A percentile compares a stretch with the other conserved stretches of the same genome.
These are phyloP conservation scores for Eulithis testata DNA, from an alignment of 2,888 invertebrate species.

Conservation along the genomic window DNA sequence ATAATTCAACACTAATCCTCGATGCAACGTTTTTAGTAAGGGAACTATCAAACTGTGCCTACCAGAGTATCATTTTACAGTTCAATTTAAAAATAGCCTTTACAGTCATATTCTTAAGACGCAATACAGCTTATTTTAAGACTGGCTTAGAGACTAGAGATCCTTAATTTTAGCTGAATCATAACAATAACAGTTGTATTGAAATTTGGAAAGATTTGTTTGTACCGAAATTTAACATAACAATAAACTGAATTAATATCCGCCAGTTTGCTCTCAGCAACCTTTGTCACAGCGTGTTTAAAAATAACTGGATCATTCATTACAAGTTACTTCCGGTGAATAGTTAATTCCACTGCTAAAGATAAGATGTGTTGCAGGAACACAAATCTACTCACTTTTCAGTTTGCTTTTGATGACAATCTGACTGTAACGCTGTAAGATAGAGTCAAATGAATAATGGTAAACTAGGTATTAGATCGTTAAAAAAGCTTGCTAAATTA, in stretches of 20 bases:
- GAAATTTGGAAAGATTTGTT: conserved; percentile 46
- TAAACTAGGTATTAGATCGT: too few relatives aligned
- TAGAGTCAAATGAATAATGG: too few relatives aligned
- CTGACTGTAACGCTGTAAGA: too few relatives aligned
- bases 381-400: too few relatives aligned
- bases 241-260: conserved; percentile 67
- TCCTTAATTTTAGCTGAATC: conserved; percentile 21
- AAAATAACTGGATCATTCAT: conserved; percentile 9
- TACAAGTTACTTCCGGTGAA: not conserved
- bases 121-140: conserved; percentile 1
- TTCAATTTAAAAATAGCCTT: conserved; percentile 7
- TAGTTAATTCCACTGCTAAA: too few relatives aligned
- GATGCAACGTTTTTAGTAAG: conserved; percentile 34
- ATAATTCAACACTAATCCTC: conserved; percentile 60
- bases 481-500: too few relatives aligned
- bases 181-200: conserved; percentile 44
- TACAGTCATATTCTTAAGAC: not conserved
- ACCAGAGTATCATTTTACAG: not conserved
- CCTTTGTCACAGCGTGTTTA: conserved; percentile 19
- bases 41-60: conserved; percentile 33
- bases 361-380: too few relatives aligned
- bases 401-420: not conserved
- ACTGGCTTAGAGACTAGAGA: not conserved
- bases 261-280: conserved; percentile 47
- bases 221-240: conserved; percentile 61